Conservation (phyloP, 53 echinoderm and acorn worm genomes). For the Mesocentrotus franciscanus region DNA sequence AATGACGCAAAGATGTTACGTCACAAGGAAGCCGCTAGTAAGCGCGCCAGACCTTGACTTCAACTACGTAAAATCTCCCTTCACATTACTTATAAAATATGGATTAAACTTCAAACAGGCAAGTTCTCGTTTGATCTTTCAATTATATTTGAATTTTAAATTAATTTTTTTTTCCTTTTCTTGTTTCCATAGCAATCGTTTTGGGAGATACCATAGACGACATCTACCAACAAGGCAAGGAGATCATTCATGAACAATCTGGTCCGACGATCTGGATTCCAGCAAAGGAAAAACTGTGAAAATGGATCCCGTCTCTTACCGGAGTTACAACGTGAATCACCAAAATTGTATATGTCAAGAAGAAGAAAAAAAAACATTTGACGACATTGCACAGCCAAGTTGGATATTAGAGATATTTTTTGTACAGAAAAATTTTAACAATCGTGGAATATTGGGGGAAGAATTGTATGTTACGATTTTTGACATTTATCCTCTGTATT, state of each 20-base stretch:
- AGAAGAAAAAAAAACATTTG: background rate
- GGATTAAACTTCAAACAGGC: too few species aligned
- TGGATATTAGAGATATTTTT: slow-evolving; percentile 53
- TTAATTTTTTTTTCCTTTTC: background rate
- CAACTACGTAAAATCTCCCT: too few species aligned
- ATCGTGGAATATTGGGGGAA: slow-evolving; percentile 26
- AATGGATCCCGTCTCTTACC: background rate
- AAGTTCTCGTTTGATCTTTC: background rate
- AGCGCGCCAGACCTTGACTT: too few species aligned
- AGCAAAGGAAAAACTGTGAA: slow-evolving; percentile 93
- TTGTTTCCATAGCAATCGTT: slow-evolving; percentile 79
- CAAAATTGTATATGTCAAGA: slow-evolving; percentile 55
- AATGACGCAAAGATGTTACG: too few species aligned
- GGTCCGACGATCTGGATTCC: slow-evolving; percentile 96
- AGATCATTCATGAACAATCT: slow-evolving; percentile 91
- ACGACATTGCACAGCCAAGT: slow-evolving; percentile 40
- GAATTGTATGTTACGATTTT: slow-evolving; percentile 14
- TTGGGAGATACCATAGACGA: slow-evolving; percentile 96
- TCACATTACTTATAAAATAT: too few species aligned
- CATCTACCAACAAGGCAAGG: slow-evolving; percentile 90
- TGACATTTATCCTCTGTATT: background rate
- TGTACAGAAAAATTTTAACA: slow-evolving; percentile 53
- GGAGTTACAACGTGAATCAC: background rate
- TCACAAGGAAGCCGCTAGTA: too few species aligned
- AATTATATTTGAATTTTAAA: too few species aligned